phyloP scores from a whole-genome alignment of 2,113 vertebrate species.

The Varanus salvator region DNA sequence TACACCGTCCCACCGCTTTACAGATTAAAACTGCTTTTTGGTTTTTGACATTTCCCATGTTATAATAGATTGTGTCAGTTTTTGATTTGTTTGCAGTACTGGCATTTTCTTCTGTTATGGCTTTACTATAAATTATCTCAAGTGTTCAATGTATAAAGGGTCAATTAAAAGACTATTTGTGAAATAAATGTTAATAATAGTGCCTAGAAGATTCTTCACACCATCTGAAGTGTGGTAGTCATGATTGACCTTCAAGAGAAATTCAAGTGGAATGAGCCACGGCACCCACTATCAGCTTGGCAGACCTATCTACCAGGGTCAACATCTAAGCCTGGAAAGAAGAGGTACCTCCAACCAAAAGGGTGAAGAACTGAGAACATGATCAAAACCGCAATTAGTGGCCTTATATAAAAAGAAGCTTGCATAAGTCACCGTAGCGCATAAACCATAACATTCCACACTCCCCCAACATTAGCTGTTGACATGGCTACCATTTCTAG shows the following conservation, averaged over 20 bases:
- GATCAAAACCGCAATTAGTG: conserved; percentile 8
- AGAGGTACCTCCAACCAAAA: neutral
- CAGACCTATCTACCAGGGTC: neutral
- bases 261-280: neutral
- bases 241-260: neutral
- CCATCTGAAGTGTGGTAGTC: neutral
- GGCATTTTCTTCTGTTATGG: too few relatives aligned
- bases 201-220: neutral
- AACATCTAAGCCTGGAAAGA: neutral
- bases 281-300: neutral
- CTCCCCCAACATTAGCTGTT: conserved; percentile 40
- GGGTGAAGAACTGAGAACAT: neutral
- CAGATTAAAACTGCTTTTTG: too few relatives aligned
- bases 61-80: too few relatives aligned
- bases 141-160: too few relatives aligned
- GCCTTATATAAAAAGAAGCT: conserved; percentile 15
- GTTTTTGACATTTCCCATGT: too few relatives aligned
- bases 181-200: neutral
- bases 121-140: too few relatives aligned
- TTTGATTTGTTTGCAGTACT: too few relatives aligned
- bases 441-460: conserved; percentile 18
- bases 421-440: conserved; percentile 9
- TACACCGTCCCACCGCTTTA: too few relatives aligned
- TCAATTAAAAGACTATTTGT: too few relatives aligned
- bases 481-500: conserved; percentile 47